Conservation (phyloP, 2,113 vertebrate genomes). For the Urocynchramus pylzowi region DNA sequence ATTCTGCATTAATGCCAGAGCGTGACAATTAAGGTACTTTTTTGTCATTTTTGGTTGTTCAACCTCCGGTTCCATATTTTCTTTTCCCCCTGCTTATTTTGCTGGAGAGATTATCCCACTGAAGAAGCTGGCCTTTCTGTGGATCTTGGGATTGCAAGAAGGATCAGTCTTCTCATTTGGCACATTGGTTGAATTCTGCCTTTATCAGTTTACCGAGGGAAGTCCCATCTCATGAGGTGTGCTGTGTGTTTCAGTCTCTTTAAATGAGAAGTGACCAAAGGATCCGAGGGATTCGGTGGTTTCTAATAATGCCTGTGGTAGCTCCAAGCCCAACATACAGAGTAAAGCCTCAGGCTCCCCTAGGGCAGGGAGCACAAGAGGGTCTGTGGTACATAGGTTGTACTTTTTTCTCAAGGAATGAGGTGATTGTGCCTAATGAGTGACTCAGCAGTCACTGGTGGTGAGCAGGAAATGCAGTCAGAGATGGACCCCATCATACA, state of each 20-base stretch:
- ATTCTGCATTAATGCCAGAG: neutral
- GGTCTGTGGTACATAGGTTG: neutral
- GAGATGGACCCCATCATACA: neutral
- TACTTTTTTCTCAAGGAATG: neutral
- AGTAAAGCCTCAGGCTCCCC: neutral
- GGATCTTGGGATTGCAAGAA: neutral
- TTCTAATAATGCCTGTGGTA: neutral
- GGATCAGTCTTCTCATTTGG: neutral
- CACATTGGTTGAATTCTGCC: neutral
- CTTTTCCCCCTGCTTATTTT: neutral
- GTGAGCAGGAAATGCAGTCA: neutral
- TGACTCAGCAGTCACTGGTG: neutral
- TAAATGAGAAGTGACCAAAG: neutral
- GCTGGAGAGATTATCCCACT: neutral
- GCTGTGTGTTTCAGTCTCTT: neutral
- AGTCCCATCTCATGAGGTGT: neutral
- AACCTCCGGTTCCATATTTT: neutral
- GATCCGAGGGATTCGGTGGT: neutral
- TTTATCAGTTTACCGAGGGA: neutral
- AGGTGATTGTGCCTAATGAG: neutral
- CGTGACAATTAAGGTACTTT: neutral
- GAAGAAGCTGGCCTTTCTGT: neutral
- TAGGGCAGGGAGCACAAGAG: neutral
- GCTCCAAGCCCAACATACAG: neutral
- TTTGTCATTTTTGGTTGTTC: neutral